Evolutionary conservation across 2,113 vertebrate species (phyloP).

Genomic region (Heterotis niloticus): DNA sequence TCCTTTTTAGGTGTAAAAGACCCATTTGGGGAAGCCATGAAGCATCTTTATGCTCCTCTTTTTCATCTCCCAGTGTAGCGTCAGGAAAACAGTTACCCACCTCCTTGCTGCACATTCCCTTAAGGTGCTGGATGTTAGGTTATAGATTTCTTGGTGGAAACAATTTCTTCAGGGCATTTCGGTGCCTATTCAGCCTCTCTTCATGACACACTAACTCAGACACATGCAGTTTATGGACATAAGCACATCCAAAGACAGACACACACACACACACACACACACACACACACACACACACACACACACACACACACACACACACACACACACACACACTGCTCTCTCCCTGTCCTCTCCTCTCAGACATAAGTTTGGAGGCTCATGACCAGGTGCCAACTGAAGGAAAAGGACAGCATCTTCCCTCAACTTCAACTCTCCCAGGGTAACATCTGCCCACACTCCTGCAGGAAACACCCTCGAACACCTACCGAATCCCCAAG

Average conservation of each 20-base stretch:
- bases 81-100: background rate
- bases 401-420: conserved; percentile 3
- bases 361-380: too few relatives aligned
- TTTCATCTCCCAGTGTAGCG: background rate
- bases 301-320: conserved; percentile 16
- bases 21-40: background rate
- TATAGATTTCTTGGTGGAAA: background rate
- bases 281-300: background rate
- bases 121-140: background rate
- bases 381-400: too few relatives aligned
- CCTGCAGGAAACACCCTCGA: too few relatives aligned
- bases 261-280: background rate
- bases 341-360: too few relatives aligned
- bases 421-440: background rate
- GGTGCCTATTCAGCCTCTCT: background rate
- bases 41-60: background rate
- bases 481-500: background rate
- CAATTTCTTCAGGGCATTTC: conserved; percentile 8
- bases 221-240: background rate
- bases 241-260: background rate
- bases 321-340: background rate
- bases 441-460: background rate
- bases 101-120: background rate
- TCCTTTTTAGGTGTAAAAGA: background rate
- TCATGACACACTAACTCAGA: too few relatives aligned